Percentiles rank a stretch among this genome's conserved stretches.
phyloP scores from a whole-genome alignment of 1,140 invertebrate species.

The Drosophila asahinai region DNA sequence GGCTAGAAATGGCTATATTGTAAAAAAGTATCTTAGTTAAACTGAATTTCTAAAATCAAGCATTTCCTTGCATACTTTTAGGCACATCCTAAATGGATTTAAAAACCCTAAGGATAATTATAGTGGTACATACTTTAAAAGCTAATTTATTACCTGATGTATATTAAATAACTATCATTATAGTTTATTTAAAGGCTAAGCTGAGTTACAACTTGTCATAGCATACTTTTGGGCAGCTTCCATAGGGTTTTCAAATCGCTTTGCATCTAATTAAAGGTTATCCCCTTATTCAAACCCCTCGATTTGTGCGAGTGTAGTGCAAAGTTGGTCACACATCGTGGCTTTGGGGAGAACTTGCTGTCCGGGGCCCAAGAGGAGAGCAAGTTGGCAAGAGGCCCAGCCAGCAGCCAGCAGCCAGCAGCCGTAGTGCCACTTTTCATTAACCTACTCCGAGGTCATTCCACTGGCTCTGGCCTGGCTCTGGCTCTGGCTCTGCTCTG shows the following conservation, averaged over 20 bases:
- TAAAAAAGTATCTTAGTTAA: too few relatives aligned
- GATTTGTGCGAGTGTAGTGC: conserved; percentile 7
- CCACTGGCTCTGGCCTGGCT: conserved; percentile 55
- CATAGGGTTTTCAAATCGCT: not conserved
- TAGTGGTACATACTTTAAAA: too few relatives aligned
- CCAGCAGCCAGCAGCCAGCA: conserved; percentile 21
- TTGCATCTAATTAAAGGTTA: not conserved
- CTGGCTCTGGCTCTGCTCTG: conserved; percentile 61
- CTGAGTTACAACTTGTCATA: not conserved
- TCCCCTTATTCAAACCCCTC: too few relatives aligned
- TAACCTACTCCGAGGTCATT: conserved; percentile 81
- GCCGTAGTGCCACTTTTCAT: conserved; percentile 55
- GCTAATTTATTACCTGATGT: too few relatives aligned
- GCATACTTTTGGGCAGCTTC: not conserved
- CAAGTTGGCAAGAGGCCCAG: conserved; percentile 5
- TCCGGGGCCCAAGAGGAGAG: conserved; percentile 9
- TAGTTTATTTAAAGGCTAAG: too few relatives aligned
- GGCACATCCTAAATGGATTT: too few relatives aligned
- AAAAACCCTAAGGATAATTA: too few relatives aligned
- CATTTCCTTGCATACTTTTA: too few relatives aligned
- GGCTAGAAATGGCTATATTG: too few relatives aligned
- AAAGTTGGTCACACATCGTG: conserved; percentile 31
- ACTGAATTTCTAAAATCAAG: too few relatives aligned
- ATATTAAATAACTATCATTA: too few relatives aligned
- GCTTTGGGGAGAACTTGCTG: conserved; percentile 13